Conservation (phyloP, 2,888 invertebrate species). For the Rhagonycha lutea region DNA sequence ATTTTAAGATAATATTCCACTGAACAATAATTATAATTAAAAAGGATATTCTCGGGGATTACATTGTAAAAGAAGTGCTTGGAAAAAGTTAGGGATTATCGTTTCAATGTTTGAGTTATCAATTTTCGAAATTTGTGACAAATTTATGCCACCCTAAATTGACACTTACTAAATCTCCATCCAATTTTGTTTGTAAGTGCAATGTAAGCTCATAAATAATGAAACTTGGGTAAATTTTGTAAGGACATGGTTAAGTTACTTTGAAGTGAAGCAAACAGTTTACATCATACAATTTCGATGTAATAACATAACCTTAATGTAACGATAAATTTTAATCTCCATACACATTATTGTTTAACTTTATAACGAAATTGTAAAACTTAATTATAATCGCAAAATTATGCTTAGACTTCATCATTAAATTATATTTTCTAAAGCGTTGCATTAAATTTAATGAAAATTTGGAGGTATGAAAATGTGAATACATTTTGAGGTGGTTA, state of each 20-base stretch:
- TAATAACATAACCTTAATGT: background rate
- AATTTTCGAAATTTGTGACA: background rate
- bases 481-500: background rate
- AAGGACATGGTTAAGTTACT: background rate
- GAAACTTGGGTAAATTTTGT: constrained; percentile 2
- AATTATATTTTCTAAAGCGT: background rate
- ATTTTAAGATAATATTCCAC: too few species aligned
- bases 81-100: background rate
- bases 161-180: background rate
- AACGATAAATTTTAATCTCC: background rate
- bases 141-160: constrained; percentile 3
- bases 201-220: constrained; percentile 5
- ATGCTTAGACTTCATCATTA: background rate
- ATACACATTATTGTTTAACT: background rate
- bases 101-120: background rate
- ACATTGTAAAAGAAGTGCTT: background rate
- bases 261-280: background rate
- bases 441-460: background rate
- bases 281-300: background rate
- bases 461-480: background rate
- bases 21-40: background rate
- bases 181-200: background rate
- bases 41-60: background rate
- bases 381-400: background rate
- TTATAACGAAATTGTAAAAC: background rate